Evolutionary conservation across 2,888 invertebrate genomes (phyloP).

Genomic region (Drosophila setosimentum): DNA sequence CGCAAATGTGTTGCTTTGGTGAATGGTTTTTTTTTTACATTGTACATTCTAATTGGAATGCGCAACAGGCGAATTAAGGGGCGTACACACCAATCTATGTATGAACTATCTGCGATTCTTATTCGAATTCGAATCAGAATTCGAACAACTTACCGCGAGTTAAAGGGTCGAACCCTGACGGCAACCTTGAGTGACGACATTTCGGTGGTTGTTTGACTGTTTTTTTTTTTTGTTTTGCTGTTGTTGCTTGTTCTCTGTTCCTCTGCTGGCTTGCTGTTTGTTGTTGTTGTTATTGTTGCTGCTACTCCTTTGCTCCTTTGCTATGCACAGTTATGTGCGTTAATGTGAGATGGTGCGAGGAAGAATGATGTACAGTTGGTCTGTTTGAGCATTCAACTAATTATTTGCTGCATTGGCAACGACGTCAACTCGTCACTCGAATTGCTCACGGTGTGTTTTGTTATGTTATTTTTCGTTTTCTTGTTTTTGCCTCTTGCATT

Average conservation of each 20-base stretch:
- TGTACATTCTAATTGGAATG: conserved; percentile 34
- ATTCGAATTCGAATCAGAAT: conserved; percentile 18
- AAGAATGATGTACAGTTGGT: conserved; percentile 37
- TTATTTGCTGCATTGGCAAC: conserved; percentile 13
- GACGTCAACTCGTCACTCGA: conserved; percentile 40
- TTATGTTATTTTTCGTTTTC: conserved; percentile 47
- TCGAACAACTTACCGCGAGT: conserved; percentile 89
- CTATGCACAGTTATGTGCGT: conserved; percentile 40
- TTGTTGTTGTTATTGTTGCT: conserved; percentile 18
- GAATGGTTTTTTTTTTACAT: conserved; percentile 20
- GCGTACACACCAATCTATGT: conserved; percentile 36
- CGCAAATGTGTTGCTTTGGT: conserved; percentile 22
- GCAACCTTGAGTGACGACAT: conserved; percentile 98
- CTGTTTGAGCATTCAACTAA: conserved; percentile 25
- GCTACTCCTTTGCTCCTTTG: conserved; percentile 51
- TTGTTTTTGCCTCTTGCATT: conserved; percentile 34
- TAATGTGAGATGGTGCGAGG: conserved; percentile 9
- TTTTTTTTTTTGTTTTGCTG: not conserved
- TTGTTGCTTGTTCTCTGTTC: conserved; percentile 2
- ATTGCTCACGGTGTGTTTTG: conserved; percentile 44
- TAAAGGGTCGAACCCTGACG: conserved; percentile 95
- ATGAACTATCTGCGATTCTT: conserved; percentile 19
- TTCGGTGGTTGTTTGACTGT: conserved; percentile 55
- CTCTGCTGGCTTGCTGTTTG: conserved; percentile 8
- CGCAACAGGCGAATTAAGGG: conserved; percentile 62